phyloP scores from a whole-genome alignment of 2,797 vertebrate genomes.

The Otolemur crassicaudatus region DNA sequence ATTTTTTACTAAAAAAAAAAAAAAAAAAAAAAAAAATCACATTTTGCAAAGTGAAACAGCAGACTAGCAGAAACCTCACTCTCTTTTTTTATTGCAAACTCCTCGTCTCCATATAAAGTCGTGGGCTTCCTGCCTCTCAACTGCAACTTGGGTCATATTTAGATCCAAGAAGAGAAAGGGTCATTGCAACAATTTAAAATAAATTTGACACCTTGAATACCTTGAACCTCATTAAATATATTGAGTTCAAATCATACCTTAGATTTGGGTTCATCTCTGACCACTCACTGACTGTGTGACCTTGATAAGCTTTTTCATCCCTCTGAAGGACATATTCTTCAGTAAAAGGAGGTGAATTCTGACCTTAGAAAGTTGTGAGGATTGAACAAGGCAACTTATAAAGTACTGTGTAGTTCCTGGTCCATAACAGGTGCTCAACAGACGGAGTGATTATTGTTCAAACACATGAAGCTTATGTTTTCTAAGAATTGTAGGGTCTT shows the following conservation, averaged over 20 bases:
- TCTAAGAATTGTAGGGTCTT: constrained; percentile 24
- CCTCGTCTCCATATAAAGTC: neutral
- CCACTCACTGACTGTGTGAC: neutral
- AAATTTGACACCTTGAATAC: constrained; percentile 14
- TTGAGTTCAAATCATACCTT: constrained; percentile 43
- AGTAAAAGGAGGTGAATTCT: constrained; percentile 29
- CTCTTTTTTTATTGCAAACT: neutral
- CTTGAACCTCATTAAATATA: neutral
- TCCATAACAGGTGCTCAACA: neutral
- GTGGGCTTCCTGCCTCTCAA: neutral
- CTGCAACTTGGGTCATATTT: neutral
- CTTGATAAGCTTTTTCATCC: constrained; percentile 38
- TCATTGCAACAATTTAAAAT: neutral
- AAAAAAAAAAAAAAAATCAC: constrained; percentile 46
- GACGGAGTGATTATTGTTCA: neutral
- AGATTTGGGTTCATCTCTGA: constrained; percentile 8
- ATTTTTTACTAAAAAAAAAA: constrained; percentile 32
- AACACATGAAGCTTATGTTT: constrained; percentile 46
- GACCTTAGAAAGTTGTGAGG: neutral
- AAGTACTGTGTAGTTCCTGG: neutral
- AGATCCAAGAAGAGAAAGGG: neutral
- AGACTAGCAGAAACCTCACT: neutral
- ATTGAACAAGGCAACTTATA: constrained; percentile 1
- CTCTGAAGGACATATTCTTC: neutral
- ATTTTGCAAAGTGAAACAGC: constrained; percentile 29